Evolutionary conservation across 2,888 invertebrate species (phyloP).

Genomic region (Drosophila cognata): DNA sequence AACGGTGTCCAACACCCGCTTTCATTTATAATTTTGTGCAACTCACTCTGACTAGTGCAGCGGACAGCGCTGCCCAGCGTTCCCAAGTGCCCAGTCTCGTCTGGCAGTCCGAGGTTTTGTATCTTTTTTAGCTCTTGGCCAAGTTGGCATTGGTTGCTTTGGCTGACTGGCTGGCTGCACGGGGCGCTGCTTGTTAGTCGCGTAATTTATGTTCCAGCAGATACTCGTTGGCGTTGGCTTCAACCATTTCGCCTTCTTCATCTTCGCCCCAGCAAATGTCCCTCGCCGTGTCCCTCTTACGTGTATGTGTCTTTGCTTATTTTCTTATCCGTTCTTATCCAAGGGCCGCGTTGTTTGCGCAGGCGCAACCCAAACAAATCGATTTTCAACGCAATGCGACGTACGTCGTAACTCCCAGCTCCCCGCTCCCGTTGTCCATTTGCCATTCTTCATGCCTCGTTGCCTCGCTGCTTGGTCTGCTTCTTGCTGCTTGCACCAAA

Average conservation of each 20-base stretch:
- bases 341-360: slow-evolving; percentile 81
- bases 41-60: slow-evolving; percentile 65
- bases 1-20: slow-evolving; percentile 75
- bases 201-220: slow-evolving; percentile 84
- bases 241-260: slow-evolving; percentile 41
- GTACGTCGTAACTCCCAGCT: slow-evolving; percentile 47
- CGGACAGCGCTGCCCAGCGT: slow-evolving; percentile 31
- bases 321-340: slow-evolving; percentile 81
- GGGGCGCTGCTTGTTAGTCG: slow-evolving; percentile 83
- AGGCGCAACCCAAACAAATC: slow-evolving; percentile 84
- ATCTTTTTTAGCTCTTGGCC: slow-evolving; percentile 71
- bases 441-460: slow-evolving; percentile 36
- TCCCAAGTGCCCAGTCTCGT: slow-evolving; percentile 59
- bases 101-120: slow-evolving; percentile 45
- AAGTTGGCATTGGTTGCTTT: slow-evolving; percentile 49
- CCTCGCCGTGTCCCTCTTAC: slow-evolving; percentile 38
- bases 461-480: slow-evolving; percentile 8
- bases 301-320: slow-evolving; percentile 75
- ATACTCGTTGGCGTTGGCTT: slow-evolving; percentile 82
- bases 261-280: slow-evolving; percentile 5
- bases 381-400: slow-evolving; percentile 84
- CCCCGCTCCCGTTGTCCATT: slow-evolving; percentile 11
- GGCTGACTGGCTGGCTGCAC: slow-evolving; percentile 51
- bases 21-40: slow-evolving; percentile 81
- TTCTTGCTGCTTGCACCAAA: slow-evolving; percentile 50